Conservation (phyloP, 2,888 invertebrate genomes). For the Podabrus alpinus region DNA sequence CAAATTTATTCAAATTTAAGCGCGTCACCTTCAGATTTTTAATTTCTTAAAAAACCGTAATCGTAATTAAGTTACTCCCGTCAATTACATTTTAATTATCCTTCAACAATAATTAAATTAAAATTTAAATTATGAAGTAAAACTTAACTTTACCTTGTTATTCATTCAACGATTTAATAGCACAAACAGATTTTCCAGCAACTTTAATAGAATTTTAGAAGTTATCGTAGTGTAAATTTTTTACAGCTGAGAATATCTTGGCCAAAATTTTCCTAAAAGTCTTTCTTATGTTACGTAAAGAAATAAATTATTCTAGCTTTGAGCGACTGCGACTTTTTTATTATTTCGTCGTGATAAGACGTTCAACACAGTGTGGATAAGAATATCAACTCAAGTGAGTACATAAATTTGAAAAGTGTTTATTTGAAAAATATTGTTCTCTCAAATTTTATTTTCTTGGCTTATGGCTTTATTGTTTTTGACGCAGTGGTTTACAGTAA, state of each 20-base stretch:
- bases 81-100: neutral
- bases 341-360: neutral
- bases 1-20: neutral
- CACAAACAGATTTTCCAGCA: too few relatives aligned
- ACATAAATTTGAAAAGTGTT: neutral
- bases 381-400: neutral
- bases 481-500: neutral
- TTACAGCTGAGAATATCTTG: neutral
- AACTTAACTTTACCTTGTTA: neutral
- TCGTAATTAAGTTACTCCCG: neutral
- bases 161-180: neutral
- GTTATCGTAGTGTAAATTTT: neutral
- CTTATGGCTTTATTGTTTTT: neutral
- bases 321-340: neutral
- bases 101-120: neutral
- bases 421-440: neutral
- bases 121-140: neutral
- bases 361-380: neutral
- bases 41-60: neutral
- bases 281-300: neutral
- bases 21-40: neutral
- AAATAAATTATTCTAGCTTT: neutral
- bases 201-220: neutral
- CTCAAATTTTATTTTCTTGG: neutral
- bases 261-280: neutral